Base-by-base conservation (phyloP, 1,140 invertebrate species). In the Ceratina calcarata region DNA sequence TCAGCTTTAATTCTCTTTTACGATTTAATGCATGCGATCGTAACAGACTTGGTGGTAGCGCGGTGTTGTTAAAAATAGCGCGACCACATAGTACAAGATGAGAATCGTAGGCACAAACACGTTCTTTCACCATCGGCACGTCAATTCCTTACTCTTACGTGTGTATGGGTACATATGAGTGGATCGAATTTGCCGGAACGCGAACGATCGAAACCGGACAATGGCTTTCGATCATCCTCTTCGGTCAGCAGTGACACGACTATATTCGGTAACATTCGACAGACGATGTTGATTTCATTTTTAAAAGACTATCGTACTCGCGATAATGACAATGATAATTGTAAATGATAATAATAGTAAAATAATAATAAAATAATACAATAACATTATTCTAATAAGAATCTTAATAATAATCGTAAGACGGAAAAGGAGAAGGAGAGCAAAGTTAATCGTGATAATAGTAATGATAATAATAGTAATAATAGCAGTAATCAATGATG, bases 91-190 rank as follows among this genome's bases (percentile, higher is more conserved):
- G 66, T 77, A 76, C 72, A 85, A 73, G 84, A 83, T 51, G 49
- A 67, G 61, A 82, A 74, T 86, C 76, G 84, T 86, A 86, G 85
- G 85, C 84, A 86, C 85, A 82, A 86, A 86, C 85, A 79, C 84
- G 74, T 83, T 82, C 79, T 84, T 81, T 87, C 85, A 77, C 73
- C 79, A 79, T 84, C 69, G 82, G 85, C 78, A 86, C 85, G 75
- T 87, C 86, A 87, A 87, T 87, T 87, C 85, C 82, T 84, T 81
- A 53, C 18, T 64, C 20, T 62, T 72, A 57, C 37, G 37, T 24
- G 22, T 24, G 49, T 53, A n/a, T 53, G 37, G 13, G 16, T 66
- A 78, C 57, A 49, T 65, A 27, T 61, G 55, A 60, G 53, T 57
- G 20, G 61, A 57, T 57, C n/a, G 55, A 16, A n/a, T 81, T 75